Base-by-base conservation (phyloP, 2,113 vertebrate species). In the Alouatta palliata region DNA sequence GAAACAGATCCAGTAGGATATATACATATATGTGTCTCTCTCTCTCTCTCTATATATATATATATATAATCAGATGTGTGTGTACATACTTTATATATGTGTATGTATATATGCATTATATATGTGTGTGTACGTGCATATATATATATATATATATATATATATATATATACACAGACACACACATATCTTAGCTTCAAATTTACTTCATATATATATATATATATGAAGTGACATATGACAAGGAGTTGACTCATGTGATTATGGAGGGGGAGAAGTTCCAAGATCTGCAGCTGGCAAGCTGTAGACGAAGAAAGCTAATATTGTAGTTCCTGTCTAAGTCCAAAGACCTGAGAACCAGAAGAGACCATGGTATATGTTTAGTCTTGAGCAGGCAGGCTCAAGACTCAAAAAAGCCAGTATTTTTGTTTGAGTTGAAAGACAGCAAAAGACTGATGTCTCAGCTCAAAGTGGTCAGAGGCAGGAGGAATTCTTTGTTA, bases 101-200 rank as follows among this genome's bases (percentile, higher is more conserved):
- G 30, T 66, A 27, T 66, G 2, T 66, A 16, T 66, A 30, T 64
- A 16, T 66, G 5, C 14, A 14, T 66, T 27, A 64, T 17, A 35
- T 68, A 8, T 68, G 3, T 68, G 14, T 68, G 32, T 68, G 6
- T 64, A 7, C 17, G 14, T 35, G 30, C 6, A 32, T 66, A 32
- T 32, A 35, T 17, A 35, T 35, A 14, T 1, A 30, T 1, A 17
- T 3, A 3, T 6, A 32, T 5, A 66, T 3, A 66, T 6, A 14
- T 66, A 5, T 32, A 6, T 66, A 32, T 58, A 25, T n/a, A n/a
- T n/a, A n/a, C n/a, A n/a, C n/a, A n/a, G n/a, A n/a, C n/a, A n/a
- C n/a, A n/a, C n/a, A n/a, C n/a, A n/a, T n/a, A 45, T 52, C 52
- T 52, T 52, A 17, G 52, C 52, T 52, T 52, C 52, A 52, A 52